Conservation (phyloP, 2,113 vertebrate species). For the Oceanodroma tethys region DNA sequence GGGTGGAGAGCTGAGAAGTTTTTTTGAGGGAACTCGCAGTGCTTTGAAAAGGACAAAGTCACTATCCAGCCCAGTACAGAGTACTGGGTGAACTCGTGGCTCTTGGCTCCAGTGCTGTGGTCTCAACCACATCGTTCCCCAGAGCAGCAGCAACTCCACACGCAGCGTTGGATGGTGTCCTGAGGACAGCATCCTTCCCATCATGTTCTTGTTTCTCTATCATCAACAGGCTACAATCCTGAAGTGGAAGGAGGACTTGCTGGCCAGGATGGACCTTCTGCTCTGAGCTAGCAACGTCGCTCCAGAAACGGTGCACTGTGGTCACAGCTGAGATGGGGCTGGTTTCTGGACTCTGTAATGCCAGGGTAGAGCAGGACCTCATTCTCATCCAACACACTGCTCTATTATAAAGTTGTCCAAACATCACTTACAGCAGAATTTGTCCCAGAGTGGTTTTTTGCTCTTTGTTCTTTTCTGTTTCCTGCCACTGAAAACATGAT, state of each 20-base stretch:
- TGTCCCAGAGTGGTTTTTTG: neutral
- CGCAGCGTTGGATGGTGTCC: neutral
- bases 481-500: slow-evolving; percentile 19
- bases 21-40: neutral
- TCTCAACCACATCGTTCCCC: neutral
- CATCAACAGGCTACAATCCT: neutral
- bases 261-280: neutral
- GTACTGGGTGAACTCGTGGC: neutral
- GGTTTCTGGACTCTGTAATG: neutral
- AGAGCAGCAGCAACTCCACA: neutral
- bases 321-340: neutral
- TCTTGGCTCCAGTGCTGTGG: neutral
- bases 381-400: neutral
- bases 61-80: neutral
- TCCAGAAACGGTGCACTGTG: rapidly evolving
- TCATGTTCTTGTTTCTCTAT: neutral
- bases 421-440: neutral
- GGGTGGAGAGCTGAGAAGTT: neutral
- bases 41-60: neutral
- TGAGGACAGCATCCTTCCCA: neutral
- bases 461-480: slow-evolving; percentile 53
- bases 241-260: neutral
- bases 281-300: neutral
- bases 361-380: neutral
- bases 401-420: neutral